Evolutionary conservation across 2,113 vertebrate species (phyloP), one percentile per base, ranked within the genome.

Genomic region (Callospermophilus lateralis): DNA sequence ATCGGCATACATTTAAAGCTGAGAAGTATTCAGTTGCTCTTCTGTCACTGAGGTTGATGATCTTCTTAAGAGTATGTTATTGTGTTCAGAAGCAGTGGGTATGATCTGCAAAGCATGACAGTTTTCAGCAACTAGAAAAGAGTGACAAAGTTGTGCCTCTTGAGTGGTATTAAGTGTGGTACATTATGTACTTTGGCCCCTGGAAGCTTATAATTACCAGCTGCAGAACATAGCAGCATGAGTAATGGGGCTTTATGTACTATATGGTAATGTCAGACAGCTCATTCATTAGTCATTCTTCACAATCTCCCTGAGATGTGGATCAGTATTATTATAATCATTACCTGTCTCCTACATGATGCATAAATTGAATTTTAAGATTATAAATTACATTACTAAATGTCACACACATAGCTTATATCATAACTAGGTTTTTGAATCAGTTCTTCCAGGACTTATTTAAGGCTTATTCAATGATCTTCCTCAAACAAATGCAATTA

Each of bases 271-370:
- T 61, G 42, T 86, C 61, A 93, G 45, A 37, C 72, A 55, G 51
- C 37, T 95, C 67, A 80, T 90, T 93, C 73, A 39, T 90, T 91
- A 76, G 48, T 96, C 42, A 95, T 74, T 83, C 55, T 67, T 94
- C 78, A 83, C 37, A 73, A 3, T 85, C 87, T 80, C 79, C 42
- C 48, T 42, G 77, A 93, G 84, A 77, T 76, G 78, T 90, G 22
- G 51, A 76, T 89, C 58, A 67, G 48, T 65, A 45, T 93, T 91
- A 79, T 81, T 76, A 79, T 67, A 84, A 70, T 93, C n/a, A 81
- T 95, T 96, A 84, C 65, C 37, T 93, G 65, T 61, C 78, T 93
- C 68, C 42, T 91, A 20, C n/a, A 30, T 89, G 95, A 95, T 93
- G 39, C 95, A 70, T 74, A 76, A 76, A 90, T 90, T 81, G 28